Evolutionary conservation across 2,113 vertebrate species (phyloP), one percentile per base, ranked within the genome.

Genomic region (Forbesichthys agassizii): DNA sequence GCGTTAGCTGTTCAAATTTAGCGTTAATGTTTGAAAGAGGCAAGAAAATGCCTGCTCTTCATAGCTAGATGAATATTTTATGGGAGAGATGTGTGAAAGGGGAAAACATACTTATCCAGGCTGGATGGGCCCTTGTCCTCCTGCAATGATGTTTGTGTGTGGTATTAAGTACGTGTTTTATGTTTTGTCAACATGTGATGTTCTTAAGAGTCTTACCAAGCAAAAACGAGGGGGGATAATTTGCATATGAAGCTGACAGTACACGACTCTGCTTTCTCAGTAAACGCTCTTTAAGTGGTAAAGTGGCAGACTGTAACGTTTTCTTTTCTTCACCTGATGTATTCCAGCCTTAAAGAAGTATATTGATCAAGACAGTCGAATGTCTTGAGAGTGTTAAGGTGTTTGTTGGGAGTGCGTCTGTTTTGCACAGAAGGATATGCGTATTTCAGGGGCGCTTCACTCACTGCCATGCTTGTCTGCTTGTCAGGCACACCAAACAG

Each of bases 21-120:
- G 74, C 85, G 89, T 89, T 85, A 87, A 88, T 88, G 85, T 90
- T 88, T 90, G 83, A 89, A 86, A 83, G 71, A 79, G 76, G 13
- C 36, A 60, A 58, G 67, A 78, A 86, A 80, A 84, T 53, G 67
- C 74, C 69, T 72, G 66, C 77, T 82, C 71, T 77, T 82, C 66
- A 11, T 73, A 68, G 79, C 69, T 73, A 69, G 64, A 85, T 88
- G 65, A 77, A 89, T 88, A 86, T 86, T 89, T 87, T 49, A 88
- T 85, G 75, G 66, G 12, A 67, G 51, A 70, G 80, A 81, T 82
- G 80, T 77, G 73, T 79, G 79, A 79, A 27, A 27, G 27, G 27
- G 27, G 27, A 27, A 88, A 87, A 86, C 72, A 84, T 81, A 64
- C 59, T 73, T 82, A 57, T 83, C 55, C 68, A 61, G 69, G 64